phyloP scores from a whole-genome alignment of 2,888 invertebrate genomes.

The Drosophila atroscutellata region DNA sequence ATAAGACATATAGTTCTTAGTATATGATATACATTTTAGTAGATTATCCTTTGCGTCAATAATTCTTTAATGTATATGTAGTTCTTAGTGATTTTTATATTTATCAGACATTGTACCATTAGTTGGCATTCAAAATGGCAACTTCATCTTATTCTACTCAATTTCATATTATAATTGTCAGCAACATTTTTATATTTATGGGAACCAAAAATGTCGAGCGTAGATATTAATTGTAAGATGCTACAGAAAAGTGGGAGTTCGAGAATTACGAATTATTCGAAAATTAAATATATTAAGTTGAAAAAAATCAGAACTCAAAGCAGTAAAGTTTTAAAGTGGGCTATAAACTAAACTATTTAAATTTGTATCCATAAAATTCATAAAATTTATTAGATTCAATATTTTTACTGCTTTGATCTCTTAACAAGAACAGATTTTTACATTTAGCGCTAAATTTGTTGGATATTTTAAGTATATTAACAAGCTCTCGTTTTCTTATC shows the following conservation, averaged over 20 bases:
- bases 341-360: not conserved
- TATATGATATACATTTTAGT: too few relatives aligned
- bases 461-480: not conserved
- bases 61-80: not conserved
- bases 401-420: not conserved
- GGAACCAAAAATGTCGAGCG: too few relatives aligned
- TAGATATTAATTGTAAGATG: not conserved
- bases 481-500: not conserved
- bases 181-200: not conserved
- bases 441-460: not conserved
- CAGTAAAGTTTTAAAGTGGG: not conserved
- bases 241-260: not conserved
- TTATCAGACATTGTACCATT: not conserved
- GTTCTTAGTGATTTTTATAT: not conserved
- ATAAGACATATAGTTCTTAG: not conserved
- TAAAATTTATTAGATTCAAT: not conserved
- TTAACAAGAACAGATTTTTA: not conserved
- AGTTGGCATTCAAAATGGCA: not conserved
- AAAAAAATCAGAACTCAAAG: not conserved
- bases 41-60: not conserved
- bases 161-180: not conserved
- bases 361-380: not conserved
- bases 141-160: not conserved
- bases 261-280: not conserved
- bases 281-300: not conserved